A percentile compares a stretch with the other conserved stretches of the same genome.
phyloP scores from a whole-genome alignment of 2,113 vertebrate species.

The Python bivittatus region DNA sequence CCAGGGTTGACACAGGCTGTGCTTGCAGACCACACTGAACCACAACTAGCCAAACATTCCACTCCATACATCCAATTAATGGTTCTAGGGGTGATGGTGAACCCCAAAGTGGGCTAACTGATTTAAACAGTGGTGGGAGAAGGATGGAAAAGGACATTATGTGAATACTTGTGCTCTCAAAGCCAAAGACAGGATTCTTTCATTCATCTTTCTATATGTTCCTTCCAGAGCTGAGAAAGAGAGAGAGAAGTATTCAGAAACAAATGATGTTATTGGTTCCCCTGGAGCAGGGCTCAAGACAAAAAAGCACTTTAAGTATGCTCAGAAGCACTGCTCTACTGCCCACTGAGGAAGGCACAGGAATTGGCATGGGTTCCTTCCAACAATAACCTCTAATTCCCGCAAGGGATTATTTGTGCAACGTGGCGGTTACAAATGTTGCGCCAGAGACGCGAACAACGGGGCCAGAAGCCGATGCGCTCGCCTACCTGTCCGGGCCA shows the following conservation, averaged over 20 bases:
- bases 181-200: background rate
- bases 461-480: background rate
- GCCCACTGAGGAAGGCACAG: background rate
- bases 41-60: background rate
- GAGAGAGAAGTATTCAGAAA: background rate
- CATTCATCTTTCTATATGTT: background rate
- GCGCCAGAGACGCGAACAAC: background rate
- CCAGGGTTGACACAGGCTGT: background rate
- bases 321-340: background rate
- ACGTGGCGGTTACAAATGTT: background rate
- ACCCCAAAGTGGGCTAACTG: background rate
- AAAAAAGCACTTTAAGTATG: background rate
- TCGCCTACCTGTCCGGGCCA: background rate
- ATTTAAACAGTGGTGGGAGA: background rate
- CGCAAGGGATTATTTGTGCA: background rate
- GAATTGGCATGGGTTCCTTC: background rate
- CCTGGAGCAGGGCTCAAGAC: background rate
- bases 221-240: background rate
- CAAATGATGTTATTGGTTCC: background rate
- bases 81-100: background rate
- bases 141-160: background rate
- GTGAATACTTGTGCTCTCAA: background rate
- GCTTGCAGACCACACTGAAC: background rate
- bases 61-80: background rate
- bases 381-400: background rate